Conservation (phyloP, 2,797 vertebrate species). For the Sternotherus odoratus region DNA sequence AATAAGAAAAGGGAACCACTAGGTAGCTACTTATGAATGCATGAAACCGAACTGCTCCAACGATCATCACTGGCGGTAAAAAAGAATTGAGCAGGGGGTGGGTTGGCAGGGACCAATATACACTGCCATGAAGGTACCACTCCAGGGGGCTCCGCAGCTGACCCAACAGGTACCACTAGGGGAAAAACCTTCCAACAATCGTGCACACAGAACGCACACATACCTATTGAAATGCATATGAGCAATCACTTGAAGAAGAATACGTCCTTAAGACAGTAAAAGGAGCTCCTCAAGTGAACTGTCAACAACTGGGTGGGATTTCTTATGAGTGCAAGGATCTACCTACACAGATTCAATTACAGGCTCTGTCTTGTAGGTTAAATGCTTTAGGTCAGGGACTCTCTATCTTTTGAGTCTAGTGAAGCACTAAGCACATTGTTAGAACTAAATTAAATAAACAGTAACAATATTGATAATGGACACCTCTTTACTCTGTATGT, state of each 20-base stretch:
- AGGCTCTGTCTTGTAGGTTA: not conserved
- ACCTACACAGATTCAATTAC: not conserved
- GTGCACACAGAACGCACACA: no score
- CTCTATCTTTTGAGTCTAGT: not conserved
- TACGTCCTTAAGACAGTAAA: not conserved
- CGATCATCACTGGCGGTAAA: no score
- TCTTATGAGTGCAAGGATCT: not conserved
- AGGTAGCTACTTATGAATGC: no score
- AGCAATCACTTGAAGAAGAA: not conserved
- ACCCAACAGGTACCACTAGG: no score
- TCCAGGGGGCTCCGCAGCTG: no score
- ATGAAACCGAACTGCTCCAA: no score
- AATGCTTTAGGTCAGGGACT: not conserved
- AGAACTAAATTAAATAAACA: not conserved
- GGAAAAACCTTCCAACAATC: no score
- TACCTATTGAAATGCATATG: no score
- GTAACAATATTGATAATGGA: not conserved
- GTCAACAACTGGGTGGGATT: not conserved
- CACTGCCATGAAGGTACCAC: no score
- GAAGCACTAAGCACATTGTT: not conserved
- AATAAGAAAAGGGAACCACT: no score
- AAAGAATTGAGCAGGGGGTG: no score
- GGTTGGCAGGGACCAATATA: no score
- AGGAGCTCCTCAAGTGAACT: not conserved
- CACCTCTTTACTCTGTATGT: not conserved